These are phyloP conservation scores for Tetheella fluctuosa DNA, from an alignment of 2,888 invertebrate species.

Conservation along the genomic window DNA sequence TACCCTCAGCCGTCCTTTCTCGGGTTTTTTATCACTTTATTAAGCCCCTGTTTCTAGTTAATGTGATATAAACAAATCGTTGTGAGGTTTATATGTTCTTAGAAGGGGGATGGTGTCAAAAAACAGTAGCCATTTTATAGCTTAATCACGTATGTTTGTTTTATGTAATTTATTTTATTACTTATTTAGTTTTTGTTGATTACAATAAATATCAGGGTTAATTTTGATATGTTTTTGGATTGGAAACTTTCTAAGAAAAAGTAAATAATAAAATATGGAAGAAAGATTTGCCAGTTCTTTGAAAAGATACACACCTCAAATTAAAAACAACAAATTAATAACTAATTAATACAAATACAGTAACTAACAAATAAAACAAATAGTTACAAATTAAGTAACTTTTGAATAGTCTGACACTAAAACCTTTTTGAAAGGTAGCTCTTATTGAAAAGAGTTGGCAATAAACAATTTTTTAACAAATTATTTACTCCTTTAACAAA, in stretches of 20 bases:
- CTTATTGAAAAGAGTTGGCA: too few species aligned
- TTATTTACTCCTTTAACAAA: too few species aligned
- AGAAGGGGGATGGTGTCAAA: constrained; percentile 76
- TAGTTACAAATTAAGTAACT: too few species aligned
- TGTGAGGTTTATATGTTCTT: constrained; percentile 69
- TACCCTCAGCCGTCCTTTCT: constrained; percentile 62
- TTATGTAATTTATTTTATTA: constrained; percentile 59
- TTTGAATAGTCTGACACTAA: too few species aligned
- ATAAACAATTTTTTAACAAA: too few species aligned
- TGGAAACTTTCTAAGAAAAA: constrained; percentile 35
- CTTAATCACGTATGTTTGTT: constrained; percentile 73
- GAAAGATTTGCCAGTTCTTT: too few species aligned
- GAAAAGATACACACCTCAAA: too few species aligned
- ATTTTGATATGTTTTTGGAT: constrained; percentile 12
- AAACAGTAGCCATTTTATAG: constrained; percentile 82
- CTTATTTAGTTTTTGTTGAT: constrained; percentile 34
- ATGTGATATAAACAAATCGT: constrained; percentile 80
- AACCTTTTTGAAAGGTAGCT: too few species aligned
- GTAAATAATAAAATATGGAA: constrained; percentile 23
- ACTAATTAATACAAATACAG: too few species aligned
- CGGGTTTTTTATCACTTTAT: constrained; percentile 81
- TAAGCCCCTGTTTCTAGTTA: constrained; percentile 71
- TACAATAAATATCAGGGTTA: too few species aligned
- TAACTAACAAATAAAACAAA: too few species aligned
- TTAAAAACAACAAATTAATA: too few species aligned